These are phyloP conservation scores for Sterrhoptilus dennistouni DNA, from an alignment of 2,113 vertebrate genomes.

Conservation along the genomic window DNA sequence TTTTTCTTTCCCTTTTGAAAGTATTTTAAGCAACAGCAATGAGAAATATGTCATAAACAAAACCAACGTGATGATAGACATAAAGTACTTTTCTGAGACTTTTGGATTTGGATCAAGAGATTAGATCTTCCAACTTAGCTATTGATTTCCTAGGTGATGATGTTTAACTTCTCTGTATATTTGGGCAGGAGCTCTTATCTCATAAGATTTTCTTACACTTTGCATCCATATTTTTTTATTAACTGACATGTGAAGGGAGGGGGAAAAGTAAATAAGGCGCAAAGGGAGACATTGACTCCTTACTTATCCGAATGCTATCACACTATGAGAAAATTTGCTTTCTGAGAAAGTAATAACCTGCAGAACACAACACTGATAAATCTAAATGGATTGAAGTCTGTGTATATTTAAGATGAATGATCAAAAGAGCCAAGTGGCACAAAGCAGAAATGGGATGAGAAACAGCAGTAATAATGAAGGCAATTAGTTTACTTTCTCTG, in stretches of 20 bases:
- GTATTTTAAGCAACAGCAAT: neutral
- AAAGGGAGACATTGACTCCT: neutral
- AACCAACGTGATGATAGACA: neutral
- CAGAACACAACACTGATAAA: neutral
- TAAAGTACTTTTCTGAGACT: neutral
- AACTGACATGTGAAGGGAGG: neutral
- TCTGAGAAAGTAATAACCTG: neutral
- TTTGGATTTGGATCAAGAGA: neutral
- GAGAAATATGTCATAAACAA: neutral
- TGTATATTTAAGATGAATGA: slow-evolving; percentile 39
- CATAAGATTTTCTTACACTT: neutral
- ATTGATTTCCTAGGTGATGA: neutral
- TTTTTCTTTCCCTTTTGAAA: neutral
- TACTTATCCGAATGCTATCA: neutral
- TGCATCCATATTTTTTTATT: slow-evolving; percentile 21
- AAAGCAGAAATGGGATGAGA: slow-evolving; percentile 15
- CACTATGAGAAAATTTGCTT: neutral
- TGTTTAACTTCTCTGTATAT: neutral
- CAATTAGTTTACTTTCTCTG: slow-evolving; percentile 50
- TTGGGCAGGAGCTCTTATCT: neutral
- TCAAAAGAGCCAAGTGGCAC: slow-evolving; percentile 41
- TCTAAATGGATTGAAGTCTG: neutral
- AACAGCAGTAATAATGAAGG: slow-evolving; percentile 46
- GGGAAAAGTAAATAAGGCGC: neutral
- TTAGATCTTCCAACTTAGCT: neutral